Percentiles rank a stretch among this genome's conserved stretches.
These are phyloP conservation scores for Thomomys bottae DNA, from an alignment of 2,113 vertebrate genomes.

Conservation along the genomic window DNA sequence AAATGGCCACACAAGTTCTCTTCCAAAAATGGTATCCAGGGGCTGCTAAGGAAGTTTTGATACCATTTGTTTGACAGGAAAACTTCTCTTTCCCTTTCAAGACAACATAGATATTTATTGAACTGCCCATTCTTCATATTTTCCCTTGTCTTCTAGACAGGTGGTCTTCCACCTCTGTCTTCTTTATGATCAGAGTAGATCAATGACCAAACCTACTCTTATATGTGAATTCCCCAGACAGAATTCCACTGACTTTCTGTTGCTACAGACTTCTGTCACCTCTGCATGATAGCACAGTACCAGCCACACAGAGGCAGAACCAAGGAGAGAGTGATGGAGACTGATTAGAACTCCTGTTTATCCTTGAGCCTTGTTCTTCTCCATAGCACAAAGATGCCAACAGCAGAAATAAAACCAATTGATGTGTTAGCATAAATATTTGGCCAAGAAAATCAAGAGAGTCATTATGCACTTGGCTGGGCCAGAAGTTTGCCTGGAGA, in stretches of 20 bases:
- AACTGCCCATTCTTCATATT: neutral
- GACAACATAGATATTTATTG: slow-evolving; percentile 15
- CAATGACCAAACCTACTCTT: neutral
- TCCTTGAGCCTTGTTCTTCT: neutral
- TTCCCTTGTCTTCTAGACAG: neutral
- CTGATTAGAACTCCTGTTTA: neutral
- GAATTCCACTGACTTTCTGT: neutral
- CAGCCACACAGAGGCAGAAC: neutral
- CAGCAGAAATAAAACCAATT: neutral
- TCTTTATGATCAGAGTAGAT: slow-evolving; percentile 33
- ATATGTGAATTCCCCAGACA: neutral
- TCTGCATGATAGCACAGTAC: neutral
- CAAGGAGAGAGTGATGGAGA: neutral
- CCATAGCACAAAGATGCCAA: neutral
- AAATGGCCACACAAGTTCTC: neutral
- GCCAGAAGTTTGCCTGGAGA: neutral
- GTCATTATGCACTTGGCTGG: neutral
- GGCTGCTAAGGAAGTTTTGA: neutral
- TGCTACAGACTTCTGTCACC: neutral
- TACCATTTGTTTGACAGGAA: neutral
- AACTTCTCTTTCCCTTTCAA: slow-evolving; percentile 8
- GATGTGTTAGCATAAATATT: neutral
- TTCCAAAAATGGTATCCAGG: neutral
- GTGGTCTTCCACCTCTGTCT: neutral
- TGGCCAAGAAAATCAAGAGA: neutral